Base-by-base conservation (phyloP, 2,113 vertebrate genomes). In the Heterotilapia buettikoferi region DNA sequence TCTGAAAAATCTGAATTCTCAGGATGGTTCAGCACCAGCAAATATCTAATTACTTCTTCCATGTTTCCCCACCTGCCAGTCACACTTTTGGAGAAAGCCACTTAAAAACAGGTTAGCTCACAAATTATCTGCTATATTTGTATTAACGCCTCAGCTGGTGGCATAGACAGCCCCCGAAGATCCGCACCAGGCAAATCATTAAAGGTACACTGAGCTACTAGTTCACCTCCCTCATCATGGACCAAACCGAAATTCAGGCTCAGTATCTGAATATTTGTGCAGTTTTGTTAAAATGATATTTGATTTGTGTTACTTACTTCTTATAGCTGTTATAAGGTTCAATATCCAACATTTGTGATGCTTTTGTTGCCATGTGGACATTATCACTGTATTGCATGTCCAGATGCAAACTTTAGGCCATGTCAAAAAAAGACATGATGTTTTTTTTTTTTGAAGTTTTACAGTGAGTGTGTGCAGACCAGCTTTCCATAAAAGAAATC, bases 91-190 rank as follows among this genome's bases (percentile, higher is more conserved):
- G 92, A 91, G 86, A 96, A 92, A 88, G 90, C 90, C 92, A 92
- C 95, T 95, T 96, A 96, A 94, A 97, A 94, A 94, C 90, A 95
- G 95, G 95, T 96, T 96, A 96, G 94, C 94, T 94, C 92, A 96
- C 95, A 96, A 96, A 97, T 96, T 16, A 96, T 96, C 95, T 96
- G 96, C 95, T 96, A 96, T 96, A 96, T 96, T 97, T 96, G 96
- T 96, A 96, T 96, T 96, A 97, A 96, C 96, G 92, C 97, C 96
- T 97, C 96, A 96, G 96, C 96, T 96, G 96, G 96, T 94, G 96
- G 95, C 94, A 92, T 93, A 95, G 94, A 94, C 94, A 93, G 94
- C 92, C 94, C 95, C 94, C 86, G 87, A 95, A 95, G 93, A 95
- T 90, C 95, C 14, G 13, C 85, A 93, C 87, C 84, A 89, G 85